Evolutionary conservation across 2,113 vertebrate genomes (phyloP).

Genomic region (Campylomormyrus tamandua): DNA sequence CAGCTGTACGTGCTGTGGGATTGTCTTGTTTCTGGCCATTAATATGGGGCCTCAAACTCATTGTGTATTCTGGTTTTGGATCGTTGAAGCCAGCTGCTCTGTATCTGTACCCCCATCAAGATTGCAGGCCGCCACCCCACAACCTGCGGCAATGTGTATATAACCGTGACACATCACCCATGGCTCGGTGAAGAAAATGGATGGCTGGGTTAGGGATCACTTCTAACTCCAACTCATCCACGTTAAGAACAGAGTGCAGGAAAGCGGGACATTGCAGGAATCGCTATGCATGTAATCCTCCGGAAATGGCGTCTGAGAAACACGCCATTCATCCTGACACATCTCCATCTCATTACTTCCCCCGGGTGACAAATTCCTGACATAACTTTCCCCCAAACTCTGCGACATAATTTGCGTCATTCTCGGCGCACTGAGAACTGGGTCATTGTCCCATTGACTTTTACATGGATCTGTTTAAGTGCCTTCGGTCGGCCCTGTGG

Average conservation of each 20-base stretch:
- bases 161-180: not conserved
- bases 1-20: not conserved
- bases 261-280: not conserved
- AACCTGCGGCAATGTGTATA: not conserved
- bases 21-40: not conserved
- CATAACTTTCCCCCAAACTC: not conserved
- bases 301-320: not conserved
- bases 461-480: not conserved
- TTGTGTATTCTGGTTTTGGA: not conserved
- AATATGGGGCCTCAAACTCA: not conserved
- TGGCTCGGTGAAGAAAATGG: not conserved
- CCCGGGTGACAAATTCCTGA: not conserved
- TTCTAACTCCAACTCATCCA: not conserved
- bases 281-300: not conserved
- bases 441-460: constrained; percentile 3
- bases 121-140: not conserved
- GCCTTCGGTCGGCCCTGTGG: not conserved
- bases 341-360: not conserved
- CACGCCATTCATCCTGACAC: not conserved
- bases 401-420: not conserved
- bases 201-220: not conserved
- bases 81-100: not conserved
- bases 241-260: not conserved
- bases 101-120: not conserved
- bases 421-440: not conserved